Evolutionary conservation across 2,797 vertebrate genomes (phyloP).

Genomic region (Phylloscopus collybita): DNA sequence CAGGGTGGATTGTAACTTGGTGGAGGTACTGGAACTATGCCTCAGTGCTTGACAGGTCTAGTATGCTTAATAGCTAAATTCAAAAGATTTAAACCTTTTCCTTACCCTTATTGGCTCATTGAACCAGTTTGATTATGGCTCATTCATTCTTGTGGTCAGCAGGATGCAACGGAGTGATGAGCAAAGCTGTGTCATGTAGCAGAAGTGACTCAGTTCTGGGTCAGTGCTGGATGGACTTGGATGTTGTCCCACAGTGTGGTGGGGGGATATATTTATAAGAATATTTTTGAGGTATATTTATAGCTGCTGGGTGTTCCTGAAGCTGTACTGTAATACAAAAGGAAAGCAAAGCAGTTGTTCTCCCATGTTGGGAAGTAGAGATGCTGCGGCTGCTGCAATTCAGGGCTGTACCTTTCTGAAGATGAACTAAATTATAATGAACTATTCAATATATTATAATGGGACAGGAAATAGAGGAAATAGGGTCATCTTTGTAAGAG

Average conservation of each 20-base stretch:
- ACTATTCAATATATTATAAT: neutral
- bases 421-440: neutral
- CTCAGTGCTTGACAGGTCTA: neutral
- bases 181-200: neutral
- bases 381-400: neutral
- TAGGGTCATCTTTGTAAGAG: neutral
- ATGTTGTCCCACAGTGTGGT: neutral
- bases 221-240: neutral
- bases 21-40: neutral
- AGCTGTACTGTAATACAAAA: neutral
- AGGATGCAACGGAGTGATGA: neutral
- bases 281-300: neutral
- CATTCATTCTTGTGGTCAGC: neutral
- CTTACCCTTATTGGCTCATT: neutral
- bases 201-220: neutral
- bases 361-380: neutral
- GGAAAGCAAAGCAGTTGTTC: neutral
- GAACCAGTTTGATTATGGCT: neutral
- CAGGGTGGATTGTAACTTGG: neutral
- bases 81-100: neutral
- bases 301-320: neutral
- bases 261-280: neutral
- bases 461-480: neutral
- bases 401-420: neutral
- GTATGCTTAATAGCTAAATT: neutral